These are phyloP conservation scores for Cricetomys ansorgei DNA, from an alignment of 2,113 vertebrate species.

Conservation along the genomic window DNA sequence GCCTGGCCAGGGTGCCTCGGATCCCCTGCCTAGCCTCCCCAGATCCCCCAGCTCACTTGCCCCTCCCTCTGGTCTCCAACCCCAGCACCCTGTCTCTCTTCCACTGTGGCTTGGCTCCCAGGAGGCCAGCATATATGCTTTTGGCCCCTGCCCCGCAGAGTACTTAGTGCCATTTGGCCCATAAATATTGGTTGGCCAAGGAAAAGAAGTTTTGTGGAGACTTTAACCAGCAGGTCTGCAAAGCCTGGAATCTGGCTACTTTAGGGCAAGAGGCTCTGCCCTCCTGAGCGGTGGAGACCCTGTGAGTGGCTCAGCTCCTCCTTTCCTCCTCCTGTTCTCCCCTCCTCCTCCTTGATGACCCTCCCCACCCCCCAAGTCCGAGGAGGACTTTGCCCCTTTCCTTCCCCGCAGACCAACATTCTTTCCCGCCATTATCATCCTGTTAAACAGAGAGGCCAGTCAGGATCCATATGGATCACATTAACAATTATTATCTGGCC, in stretches of 20 bases:
- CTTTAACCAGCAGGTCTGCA: not conserved
- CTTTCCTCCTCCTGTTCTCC: not conserved
- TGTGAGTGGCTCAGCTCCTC: constrained; percentile 27
- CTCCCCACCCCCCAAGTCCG: constrained; percentile 47
- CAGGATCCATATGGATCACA: constrained; percentile 89
- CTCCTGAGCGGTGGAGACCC: constrained; percentile 35
- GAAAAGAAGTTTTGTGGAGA: constrained; percentile 25
- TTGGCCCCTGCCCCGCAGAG: not conserved
- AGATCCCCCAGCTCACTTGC: not conserved
- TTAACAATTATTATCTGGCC: constrained; percentile 89
- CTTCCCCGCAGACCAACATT: constrained; percentile 84
- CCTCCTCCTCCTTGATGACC: constrained; percentile 32
- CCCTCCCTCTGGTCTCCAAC: not conserved
- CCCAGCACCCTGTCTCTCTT: constrained; percentile 66
- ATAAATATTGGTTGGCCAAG: not conserved
- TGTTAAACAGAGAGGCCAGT: constrained; percentile 86
- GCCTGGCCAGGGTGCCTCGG: constrained; percentile 26
- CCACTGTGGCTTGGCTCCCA: not conserved
- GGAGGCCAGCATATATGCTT: not conserved
- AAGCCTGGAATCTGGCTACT: not conserved
- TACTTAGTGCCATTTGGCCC: not conserved
- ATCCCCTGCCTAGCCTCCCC: not conserved
- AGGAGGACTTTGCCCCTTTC: constrained; percentile 80
- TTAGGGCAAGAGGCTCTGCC: not conserved
- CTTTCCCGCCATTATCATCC: constrained; percentile 88